Percentiles rank a stretch among this genome's conserved stretches.
These are phyloP conservation scores for Corydoras maculifer DNA, from an alignment of 2,113 vertebrate species.

Conservation along the genomic window DNA sequence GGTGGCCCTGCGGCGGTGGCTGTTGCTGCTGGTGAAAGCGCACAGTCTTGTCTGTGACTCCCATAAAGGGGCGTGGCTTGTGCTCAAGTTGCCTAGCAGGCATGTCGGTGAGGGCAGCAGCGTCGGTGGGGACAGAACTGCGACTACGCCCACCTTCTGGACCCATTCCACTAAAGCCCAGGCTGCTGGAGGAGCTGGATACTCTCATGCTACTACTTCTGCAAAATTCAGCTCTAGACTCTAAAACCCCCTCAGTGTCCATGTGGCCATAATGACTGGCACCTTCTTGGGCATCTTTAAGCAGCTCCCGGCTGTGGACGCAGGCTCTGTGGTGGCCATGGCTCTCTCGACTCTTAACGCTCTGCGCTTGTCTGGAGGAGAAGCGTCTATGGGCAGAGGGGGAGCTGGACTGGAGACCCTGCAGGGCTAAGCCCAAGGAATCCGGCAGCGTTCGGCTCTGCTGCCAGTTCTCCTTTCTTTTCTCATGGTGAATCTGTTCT, in stretches of 20 bases:
- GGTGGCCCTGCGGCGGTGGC: slow-evolving; percentile 13
- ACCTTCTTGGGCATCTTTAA: slow-evolving; percentile 23
- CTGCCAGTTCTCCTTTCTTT: slow-evolving; percentile 59
- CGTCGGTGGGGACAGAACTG: slow-evolving; percentile 61
- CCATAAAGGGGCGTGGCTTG: slow-evolving; percentile 85
- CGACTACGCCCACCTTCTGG: slow-evolving; percentile 64
- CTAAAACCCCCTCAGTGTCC: slow-evolving; percentile 58
- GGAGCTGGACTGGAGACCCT: slow-evolving; percentile 58
- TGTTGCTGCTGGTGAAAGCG: slow-evolving; percentile 72
- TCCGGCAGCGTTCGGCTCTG: slow-evolving; percentile 74
- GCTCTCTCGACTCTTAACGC: slow-evolving; percentile 83
- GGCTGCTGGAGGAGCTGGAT: slow-evolving; percentile 73
- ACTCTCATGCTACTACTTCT: slow-evolving; percentile 61
- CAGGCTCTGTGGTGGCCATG: slow-evolving; percentile 64
- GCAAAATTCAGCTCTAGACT: slow-evolving; percentile 51
- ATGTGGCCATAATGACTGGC: slow-evolving; percentile 32
- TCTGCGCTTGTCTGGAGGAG: slow-evolving; percentile 76
- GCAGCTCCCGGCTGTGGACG: slow-evolving; percentile 36
- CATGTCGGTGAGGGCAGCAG: slow-evolving; percentile 50
- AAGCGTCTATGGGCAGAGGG: slow-evolving; percentile 57
- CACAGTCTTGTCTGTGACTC: slow-evolving; percentile 89
- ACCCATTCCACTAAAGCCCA: slow-evolving; percentile 73
- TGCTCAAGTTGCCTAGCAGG: slow-evolving; percentile 66
- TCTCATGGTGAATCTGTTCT: slow-evolving; percentile 43
- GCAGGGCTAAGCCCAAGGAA: slow-evolving; percentile 52